Evolutionary conservation across 2,113 vertebrate genomes (phyloP).

Genomic region (Abramis brama): DNA sequence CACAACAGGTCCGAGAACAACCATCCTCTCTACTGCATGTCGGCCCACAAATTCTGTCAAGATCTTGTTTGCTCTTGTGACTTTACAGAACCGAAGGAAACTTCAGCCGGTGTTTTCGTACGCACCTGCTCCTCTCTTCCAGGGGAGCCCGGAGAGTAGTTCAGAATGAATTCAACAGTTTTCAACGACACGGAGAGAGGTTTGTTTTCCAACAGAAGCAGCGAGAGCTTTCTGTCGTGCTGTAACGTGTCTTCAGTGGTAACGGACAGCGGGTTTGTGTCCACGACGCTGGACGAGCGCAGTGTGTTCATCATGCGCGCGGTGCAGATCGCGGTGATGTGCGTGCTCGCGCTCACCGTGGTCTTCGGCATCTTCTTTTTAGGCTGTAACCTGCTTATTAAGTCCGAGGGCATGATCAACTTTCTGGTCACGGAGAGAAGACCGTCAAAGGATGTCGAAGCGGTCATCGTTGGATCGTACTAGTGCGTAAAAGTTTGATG

Average conservation of each 20-base stretch:
- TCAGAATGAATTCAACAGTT: constrained; percentile 68
- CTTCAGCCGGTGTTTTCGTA: not conserved
- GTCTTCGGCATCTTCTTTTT: constrained; percentile 89
- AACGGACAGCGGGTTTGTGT: constrained; percentile 74
- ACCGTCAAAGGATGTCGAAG: constrained; percentile 85
- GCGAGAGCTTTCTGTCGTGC: constrained; percentile 73
- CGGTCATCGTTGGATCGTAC: constrained; percentile 81
- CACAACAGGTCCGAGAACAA: not conserved
- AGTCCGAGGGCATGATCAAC: constrained; percentile 90
- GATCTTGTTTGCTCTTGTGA: not conserved
- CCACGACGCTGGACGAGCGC: constrained; percentile 75
- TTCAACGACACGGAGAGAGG: constrained; percentile 74
- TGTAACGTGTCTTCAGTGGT: constrained; percentile 80
- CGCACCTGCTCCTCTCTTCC: constrained; percentile 1
- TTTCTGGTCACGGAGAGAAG: constrained; percentile 85
- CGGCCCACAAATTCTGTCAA: not conserved
- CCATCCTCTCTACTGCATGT: not conserved
- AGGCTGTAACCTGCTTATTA: constrained; percentile 88
- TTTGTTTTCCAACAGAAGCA: constrained; percentile 71
- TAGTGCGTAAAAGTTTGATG: constrained; percentile 57
- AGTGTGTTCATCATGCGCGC: constrained; percentile 82
- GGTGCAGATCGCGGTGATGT: constrained; percentile 89
- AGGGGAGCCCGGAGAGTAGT: not conserved
- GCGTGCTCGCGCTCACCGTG: constrained; percentile 86
- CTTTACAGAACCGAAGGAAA: constrained; percentile 11